phyloP scores from a whole-genome alignment of 2,113 vertebrate genomes.

The Pomatostomus ruficeps region DNA sequence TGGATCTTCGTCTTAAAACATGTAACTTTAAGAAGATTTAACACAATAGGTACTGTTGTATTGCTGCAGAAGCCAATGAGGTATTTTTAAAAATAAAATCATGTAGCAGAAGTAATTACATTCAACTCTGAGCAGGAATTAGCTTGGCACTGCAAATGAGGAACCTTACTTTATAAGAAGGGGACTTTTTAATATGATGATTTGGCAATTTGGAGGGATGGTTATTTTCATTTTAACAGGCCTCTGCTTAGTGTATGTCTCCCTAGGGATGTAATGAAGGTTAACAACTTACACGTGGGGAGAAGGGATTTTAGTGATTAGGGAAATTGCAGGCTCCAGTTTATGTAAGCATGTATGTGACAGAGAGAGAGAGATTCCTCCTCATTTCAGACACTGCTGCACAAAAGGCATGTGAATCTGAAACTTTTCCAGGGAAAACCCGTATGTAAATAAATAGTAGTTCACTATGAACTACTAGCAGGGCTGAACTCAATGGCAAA shows the following conservation, averaged over 20 bases:
- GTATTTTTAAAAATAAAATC: background rate
- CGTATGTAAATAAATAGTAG: background rate
- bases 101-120: constrained; percentile 25
- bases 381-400: background rate
- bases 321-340: constrained; percentile 48
- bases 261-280: constrained; percentile 41
- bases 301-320: constrained; percentile 59
- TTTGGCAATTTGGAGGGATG: constrained; percentile 47
- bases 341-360: constrained; percentile 17
- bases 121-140: constrained; percentile 22
- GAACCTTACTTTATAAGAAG: constrained; percentile 7
- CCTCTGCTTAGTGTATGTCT: constrained; percentile 52
- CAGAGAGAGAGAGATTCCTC: background rate
- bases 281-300: constrained; percentile 63
- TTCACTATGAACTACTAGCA: no score
- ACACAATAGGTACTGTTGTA: background rate
- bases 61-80: background rate
- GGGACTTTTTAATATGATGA: constrained; percentile 51
- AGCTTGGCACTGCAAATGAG: constrained; percentile 3
- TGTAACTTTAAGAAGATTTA: background rate
- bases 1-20: background rate
- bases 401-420: constrained; percentile 13
- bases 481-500: constrained; percentile 28
- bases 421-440: constrained; percentile 5
- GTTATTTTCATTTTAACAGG: constrained; percentile 66